A percentile compares a stretch with the other conserved stretches of the same genome.
These are phyloP conservation scores for Linyphia triangularis DNA, from an alignment of 2,888 invertebrate genomes.

Conservation along the genomic window DNA sequence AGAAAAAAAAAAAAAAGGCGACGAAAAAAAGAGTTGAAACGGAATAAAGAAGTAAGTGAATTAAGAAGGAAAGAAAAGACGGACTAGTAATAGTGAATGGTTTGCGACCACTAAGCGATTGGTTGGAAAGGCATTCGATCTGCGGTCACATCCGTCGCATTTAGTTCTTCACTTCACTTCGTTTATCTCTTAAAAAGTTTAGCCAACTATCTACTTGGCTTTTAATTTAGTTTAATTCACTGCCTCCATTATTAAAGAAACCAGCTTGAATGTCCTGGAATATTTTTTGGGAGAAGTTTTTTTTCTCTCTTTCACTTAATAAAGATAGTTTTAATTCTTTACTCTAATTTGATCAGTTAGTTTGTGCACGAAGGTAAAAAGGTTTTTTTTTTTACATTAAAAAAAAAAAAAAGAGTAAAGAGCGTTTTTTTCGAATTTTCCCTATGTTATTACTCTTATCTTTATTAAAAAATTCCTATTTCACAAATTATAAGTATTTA, in stretches of 20 bases:
- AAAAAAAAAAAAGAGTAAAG: too few species aligned
- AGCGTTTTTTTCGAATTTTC: too few species aligned
- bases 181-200: not conserved
- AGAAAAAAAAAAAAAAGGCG: not conserved
- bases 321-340: not conserved
- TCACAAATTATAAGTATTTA: too few species aligned
- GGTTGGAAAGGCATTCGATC: slow-evolving; percentile 53
- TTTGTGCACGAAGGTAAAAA: too few species aligned
- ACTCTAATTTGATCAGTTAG: too few species aligned
- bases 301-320: not conserved
- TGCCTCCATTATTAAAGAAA: too few species aligned
- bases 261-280: too few species aligned
- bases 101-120: slow-evolving; percentile 33
- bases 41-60: not conserved
- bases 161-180: slow-evolving; percentile 26
- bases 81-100: too few species aligned
- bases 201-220: not conserved
- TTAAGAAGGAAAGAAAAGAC: not conserved
- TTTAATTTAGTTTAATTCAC: not conserved
- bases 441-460: too few species aligned
- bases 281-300: too few species aligned
- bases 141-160: slow-evolving; percentile 45
- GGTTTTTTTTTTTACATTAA: too few species aligned
- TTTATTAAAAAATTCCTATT: too few species aligned
- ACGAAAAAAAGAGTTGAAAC: not conserved